Base-by-base conservation (phyloP, 2,113 vertebrate species). In the Sciurus niger region DNA sequence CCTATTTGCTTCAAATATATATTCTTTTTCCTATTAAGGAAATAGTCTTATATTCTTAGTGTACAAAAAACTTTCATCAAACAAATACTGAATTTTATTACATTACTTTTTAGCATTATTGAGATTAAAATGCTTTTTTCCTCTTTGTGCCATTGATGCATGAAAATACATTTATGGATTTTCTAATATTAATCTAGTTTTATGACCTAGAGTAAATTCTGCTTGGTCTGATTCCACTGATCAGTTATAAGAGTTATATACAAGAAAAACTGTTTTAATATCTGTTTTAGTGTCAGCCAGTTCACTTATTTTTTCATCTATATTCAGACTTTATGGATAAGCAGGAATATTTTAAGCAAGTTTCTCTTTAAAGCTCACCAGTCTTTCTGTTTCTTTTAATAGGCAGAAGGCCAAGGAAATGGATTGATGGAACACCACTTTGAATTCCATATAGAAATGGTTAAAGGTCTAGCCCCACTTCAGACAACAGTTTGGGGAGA, bases 401-500 rank as follows among this genome's bases (percentile, higher is more conserved):
- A 99, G 99, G 77, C 84, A 2, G 98, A 93, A 0, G 68, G 94
- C 72, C 74, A 90, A 87, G 95, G 94, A 43, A 97, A 89, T 13
- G 97, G 98, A 7, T 85, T 99, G 97, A 97, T 97, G 93, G 99
- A 99, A 86, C 99, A 99, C 1, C 92, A 99, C 91, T 99, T 99
- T 98, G 98, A 99, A 86, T 96, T 99, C 83, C 98, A 91, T 0
- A 98, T 99, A 97, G 99, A 99, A 95, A 98, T 98, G 13, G 96
- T 99, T 76, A 99, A 98, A 82, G 99, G 99, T 18, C 98, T 99
- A 72, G 95, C 97, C 2, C 99, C 99, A 24, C 98, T 99, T 60
- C 99, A 99, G 98, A 98, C 99, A 87, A 99, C 99, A 0, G 99
- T 99, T 22, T 99, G 99, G 99, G 99, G 99, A 77, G 99, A 99